These are phyloP conservation scores for Sardina pilchardus DNA, from an alignment of 2,113 vertebrate species.

Conservation along the genomic window DNA sequence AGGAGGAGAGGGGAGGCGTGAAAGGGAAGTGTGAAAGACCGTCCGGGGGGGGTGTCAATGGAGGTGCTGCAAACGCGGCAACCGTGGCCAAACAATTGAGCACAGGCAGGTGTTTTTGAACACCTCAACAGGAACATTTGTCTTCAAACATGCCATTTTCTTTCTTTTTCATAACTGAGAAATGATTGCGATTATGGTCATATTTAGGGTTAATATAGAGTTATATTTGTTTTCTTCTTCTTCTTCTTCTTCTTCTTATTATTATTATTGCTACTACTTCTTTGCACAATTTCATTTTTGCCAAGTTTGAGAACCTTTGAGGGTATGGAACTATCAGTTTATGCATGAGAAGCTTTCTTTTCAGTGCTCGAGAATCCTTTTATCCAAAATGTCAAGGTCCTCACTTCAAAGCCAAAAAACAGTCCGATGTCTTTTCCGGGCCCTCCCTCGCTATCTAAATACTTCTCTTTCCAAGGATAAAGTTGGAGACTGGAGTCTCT, in stretches of 20 bases:
- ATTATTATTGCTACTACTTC: neutral
- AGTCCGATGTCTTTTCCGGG: neutral
- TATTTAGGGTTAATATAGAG: too few relatives aligned
- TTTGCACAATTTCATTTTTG: neutral
- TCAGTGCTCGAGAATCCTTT: neutral
- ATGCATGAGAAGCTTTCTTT: neutral
- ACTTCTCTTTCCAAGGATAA: neutral
- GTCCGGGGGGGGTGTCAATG: neutral
- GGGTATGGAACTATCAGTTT: neutral
- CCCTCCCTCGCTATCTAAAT: neutral
- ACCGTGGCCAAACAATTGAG: neutral
- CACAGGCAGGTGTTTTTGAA: neutral
- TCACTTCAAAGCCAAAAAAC: neutral
- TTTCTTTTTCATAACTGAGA: too few relatives aligned
- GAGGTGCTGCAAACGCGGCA: neutral
- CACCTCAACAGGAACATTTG: too few relatives aligned
- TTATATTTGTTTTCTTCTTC: too few relatives aligned
- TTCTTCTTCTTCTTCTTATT: neutral
- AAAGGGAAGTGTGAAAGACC: neutral
- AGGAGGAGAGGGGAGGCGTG: neutral
- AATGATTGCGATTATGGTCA: too few relatives aligned
- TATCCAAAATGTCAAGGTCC: conserved; percentile 4
- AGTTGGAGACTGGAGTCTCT: neutral
- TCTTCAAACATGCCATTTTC: too few relatives aligned
- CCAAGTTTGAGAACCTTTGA: neutral